A percentile compares a stretch with the other conserved stretches of the same genome.
Conservation (phyloP, 2,888 invertebrate genomes). For the Xestobium rufovillosum region DNA sequence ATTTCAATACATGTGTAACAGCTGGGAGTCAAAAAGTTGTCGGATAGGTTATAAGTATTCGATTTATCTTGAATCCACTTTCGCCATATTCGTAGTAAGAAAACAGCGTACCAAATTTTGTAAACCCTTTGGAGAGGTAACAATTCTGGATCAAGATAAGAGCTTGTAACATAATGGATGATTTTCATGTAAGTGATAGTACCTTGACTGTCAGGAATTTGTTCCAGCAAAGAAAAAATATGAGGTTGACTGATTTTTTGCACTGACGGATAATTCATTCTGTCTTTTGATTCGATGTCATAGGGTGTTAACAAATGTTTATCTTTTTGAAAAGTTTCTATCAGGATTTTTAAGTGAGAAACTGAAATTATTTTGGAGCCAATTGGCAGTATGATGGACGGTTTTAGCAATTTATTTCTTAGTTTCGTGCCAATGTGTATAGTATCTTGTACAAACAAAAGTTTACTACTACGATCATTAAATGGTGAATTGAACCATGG, state of each 20-base stretch:
- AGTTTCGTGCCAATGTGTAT: no score
- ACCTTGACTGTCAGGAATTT: conserved; percentile 9
- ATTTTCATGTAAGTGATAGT: conserved; percentile 12
- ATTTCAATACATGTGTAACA: conserved; percentile 15
- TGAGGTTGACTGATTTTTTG: conserved; percentile 11
- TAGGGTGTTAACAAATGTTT: conserved; percentile 12
- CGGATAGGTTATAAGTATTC: conserved; percentile 8
- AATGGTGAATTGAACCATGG: conserved; percentile 19
- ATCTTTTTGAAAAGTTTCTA: conserved; percentile 12
- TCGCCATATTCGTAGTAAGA: conserved; percentile 17
- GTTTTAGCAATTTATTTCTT: conserved; percentile 15
- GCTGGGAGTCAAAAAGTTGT: conserved; percentile 15
- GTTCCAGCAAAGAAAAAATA: conserved; percentile 8
- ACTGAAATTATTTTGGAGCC: conserved; percentile 9
- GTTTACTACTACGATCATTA: no score
- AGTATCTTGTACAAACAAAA: no score
- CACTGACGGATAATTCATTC: conserved; percentile 13
- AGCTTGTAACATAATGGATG: conserved; percentile 8
- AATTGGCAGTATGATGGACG: conserved; percentile 10
- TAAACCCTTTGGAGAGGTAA: conserved; percentile 9
- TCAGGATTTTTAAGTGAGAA: conserved; percentile 11
- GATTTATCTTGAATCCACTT: conserved; percentile 8
- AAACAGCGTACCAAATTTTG: conserved; percentile 15
- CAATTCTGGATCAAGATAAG: conserved; percentile 12
- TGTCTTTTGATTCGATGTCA: conserved; percentile 9